Base-by-base conservation (phyloP, 2,888 invertebrate genomes). In the Deladenus siricidicola region DNA sequence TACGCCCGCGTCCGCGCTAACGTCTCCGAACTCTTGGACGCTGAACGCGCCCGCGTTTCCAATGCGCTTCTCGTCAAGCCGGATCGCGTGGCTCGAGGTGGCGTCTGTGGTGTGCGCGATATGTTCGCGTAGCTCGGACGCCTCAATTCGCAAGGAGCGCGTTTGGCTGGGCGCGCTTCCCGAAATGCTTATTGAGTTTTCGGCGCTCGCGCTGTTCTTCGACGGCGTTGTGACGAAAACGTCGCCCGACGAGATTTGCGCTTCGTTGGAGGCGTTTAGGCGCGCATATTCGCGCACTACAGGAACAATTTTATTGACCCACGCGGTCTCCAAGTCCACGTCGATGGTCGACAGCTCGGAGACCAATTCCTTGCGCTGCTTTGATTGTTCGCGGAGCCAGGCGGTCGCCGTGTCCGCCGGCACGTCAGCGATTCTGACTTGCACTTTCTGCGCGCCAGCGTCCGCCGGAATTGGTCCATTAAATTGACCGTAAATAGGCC, bases 21-120 rank as follows among this genome's bases (percentile, higher is more conserved):
- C 64, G 4, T 43, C 28, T 1, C 52, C 51, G 23, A 26, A 30
- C 62, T 66, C 66, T 23, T 26, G 3, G 10, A 69, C 17, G 17
- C 45, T 53, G 21, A 61, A 21, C 17, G 26, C 6, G 14, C 39
- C 39, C 14, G 6, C 39, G 6, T 34, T 34, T 34, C 24, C 44
- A 42, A 14, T 71, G 54, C 21, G 49, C 53, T 55, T 73, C 71
- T 14, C 58, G 60, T 71, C 71, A 71, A 45, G 58, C n/a, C 6
- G 6, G 14, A 10, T 10, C 6, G 6, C 39, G 14, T 10, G 6
- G 6, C 14, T 34, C 6, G 39, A 10, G 6, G 14, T 10, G 6
- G 14, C 6, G 14, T 34, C 14, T 14, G 14, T 10, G 14, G 8
- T 34, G 14, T 34, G 6, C 6, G 6, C 14, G 14, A 34, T 34